A percentile compares a stretch with the other conserved stretches of the same genome.
Evolutionary conservation across 2,113 vertebrate species (phyloP).

Genomic region (Mesembrinibis cayennensis): DNA sequence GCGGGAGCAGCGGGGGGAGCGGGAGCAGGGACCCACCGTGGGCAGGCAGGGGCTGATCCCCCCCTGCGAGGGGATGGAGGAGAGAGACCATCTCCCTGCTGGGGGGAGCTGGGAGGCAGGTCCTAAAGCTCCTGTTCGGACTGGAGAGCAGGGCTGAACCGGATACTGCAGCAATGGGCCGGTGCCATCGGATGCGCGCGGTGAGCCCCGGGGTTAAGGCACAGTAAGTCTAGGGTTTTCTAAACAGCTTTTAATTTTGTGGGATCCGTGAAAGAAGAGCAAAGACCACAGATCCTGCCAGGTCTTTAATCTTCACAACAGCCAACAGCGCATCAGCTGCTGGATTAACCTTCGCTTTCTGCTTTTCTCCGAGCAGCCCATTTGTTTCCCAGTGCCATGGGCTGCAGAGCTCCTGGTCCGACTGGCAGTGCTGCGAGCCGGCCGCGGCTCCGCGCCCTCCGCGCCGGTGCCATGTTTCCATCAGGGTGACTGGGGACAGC

Average conservation of each 20-base stretch:
- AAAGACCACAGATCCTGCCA: not conserved
- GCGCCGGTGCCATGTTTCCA: accelerated
- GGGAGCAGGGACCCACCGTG: not conserved
- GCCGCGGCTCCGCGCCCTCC: not conserved
- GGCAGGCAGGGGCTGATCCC: not conserved
- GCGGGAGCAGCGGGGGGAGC: not conserved
- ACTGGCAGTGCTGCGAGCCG: no score
- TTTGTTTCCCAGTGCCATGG: accelerated
- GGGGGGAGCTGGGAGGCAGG: not conserved
- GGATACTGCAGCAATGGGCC: accelerated
- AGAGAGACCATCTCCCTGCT: not conserved
- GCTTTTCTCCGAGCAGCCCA: not conserved
- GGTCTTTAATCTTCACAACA: not conserved
- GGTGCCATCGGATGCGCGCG: accelerated
- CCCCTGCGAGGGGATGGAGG: accelerated
- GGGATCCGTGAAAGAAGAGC: not conserved
- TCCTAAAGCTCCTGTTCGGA: not conserved
- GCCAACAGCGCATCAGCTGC: not conserved
- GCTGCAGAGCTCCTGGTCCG: not conserved
- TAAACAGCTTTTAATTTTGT: not conserved
- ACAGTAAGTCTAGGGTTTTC: not conserved
- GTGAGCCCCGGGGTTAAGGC: not conserved
- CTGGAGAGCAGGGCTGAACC: not conserved
- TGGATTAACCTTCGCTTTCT: not conserved
- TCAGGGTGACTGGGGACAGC: accelerated